A percentile compares a stretch with the other conserved stretches of the same genome.
Evolutionary conservation across 2,888 invertebrate species (phyloP).

Genomic region (Litoditis marina): DNA sequence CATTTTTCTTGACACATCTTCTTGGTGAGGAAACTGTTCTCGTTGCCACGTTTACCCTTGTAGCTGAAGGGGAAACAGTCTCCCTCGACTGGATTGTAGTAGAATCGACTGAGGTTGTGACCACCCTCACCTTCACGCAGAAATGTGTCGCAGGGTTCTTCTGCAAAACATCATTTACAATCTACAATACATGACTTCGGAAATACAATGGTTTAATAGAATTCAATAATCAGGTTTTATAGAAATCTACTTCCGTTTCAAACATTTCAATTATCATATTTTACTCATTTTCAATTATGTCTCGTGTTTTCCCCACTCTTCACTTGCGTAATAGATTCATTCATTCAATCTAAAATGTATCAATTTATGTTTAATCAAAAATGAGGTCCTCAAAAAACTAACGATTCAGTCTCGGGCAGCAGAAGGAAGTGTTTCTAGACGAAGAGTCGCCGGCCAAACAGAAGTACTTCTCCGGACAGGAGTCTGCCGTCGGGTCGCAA

Average conservation of each 20-base stretch:
- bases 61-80: slow-evolving; percentile 43
- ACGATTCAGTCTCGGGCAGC: slow-evolving; percentile 44
- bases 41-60: slow-evolving; percentile 41
- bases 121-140: slow-evolving; percentile 40
- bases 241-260: too few species aligned
- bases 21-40: slow-evolving; percentile 58
- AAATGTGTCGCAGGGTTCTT: slow-evolving; percentile 42
- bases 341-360: background rate
- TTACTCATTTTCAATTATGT: too few species aligned
- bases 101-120: slow-evolving; percentile 41
- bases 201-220: too few species aligned
- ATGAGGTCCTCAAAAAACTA: slow-evolving; percentile 8
- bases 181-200: too few species aligned
- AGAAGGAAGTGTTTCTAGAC: slow-evolving; percentile 25
- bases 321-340: too few species aligned
- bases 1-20: slow-evolving; percentile 50
- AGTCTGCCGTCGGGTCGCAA: slow-evolving; percentile 26
- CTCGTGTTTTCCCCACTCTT: too few species aligned
- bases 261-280: too few species aligned
- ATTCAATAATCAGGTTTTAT: too few species aligned
- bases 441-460: slow-evolving; percentile 40
- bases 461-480: slow-evolving; percentile 22
- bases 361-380: background rate
- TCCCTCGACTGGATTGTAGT: slow-evolving; percentile 40
- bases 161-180: slow-evolving; percentile 26